These are phyloP conservation scores for Sibirionetta formosa DNA, from an alignment of 2,797 vertebrate species.

Conservation along the genomic window DNA sequence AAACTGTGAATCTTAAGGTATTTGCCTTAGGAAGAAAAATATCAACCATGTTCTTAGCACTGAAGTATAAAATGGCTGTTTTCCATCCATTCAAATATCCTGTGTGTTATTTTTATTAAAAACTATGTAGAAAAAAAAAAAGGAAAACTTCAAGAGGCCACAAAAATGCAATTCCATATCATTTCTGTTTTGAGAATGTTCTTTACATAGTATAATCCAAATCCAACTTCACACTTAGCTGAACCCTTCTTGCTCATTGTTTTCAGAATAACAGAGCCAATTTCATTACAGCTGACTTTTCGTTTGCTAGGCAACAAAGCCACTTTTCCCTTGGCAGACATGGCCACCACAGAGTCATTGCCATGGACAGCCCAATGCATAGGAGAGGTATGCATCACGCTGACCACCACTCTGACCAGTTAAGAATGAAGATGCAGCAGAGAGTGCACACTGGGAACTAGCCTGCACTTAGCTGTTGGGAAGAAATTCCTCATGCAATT, in stretches of 20 bases:
- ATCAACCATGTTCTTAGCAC: conserved; percentile 35
- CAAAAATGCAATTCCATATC: background rate
- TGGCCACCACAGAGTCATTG: background rate
- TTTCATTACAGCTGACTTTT: background rate
- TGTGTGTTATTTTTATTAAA: background rate
- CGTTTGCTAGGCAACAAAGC: background rate
- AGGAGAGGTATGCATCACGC: fast-evolving
- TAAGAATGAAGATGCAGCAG: background rate
- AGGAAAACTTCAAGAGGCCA: background rate
- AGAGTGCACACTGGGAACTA: background rate
- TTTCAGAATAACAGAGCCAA: background rate
- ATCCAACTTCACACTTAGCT: background rate
- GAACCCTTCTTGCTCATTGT: background rate
- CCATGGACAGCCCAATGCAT: fast-evolving
- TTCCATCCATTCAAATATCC: background rate
- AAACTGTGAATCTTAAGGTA: conserved; percentile 23
- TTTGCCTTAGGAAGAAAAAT: conserved; percentile 45
- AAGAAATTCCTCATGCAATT: background rate
- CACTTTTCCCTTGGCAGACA: background rate
- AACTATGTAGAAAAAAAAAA: background rate
- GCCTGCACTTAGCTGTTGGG: background rate
- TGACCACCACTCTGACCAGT: background rate
- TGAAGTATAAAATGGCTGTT: conserved; percentile 41
- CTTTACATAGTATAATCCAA: background rate
- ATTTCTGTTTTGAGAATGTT: background rate